phyloP scores from a whole-genome alignment of 1,140 invertebrate species.

The Mycetomoellerius zeteki region DNA sequence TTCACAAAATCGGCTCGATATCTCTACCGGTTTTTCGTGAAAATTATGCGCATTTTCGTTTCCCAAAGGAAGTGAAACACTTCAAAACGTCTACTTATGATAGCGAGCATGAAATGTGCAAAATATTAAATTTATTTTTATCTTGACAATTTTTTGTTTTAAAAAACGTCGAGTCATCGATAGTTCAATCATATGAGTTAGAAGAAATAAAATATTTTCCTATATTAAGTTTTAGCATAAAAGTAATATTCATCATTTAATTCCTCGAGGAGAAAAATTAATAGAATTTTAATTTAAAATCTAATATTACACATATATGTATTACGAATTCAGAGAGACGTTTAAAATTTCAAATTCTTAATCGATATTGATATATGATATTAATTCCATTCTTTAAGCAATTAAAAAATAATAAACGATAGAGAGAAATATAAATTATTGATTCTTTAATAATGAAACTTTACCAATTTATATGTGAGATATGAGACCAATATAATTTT shows the following conservation, averaged over 20 bases:
- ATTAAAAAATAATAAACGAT: background rate
- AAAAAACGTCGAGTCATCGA: background rate
- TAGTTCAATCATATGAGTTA: background rate
- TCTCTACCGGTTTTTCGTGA: constrained; percentile 35
- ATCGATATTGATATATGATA: background rate
- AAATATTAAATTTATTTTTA: background rate
- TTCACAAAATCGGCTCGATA: constrained; percentile 49
- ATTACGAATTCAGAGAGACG: background rate
- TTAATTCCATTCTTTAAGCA: background rate
- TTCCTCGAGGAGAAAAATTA: background rate
- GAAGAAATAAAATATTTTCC: background rate
- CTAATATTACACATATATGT: background rate
- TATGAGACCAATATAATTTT: background rate
- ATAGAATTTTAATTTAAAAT: background rate
- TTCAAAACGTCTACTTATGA: background rate
- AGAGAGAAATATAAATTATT: background rate
- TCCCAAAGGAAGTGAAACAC: background rate
- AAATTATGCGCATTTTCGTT: constrained; percentile 57
- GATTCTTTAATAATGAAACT: background rate
- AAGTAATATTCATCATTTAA: constrained; percentile 21
- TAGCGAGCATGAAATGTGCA: background rate
- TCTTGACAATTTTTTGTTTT: background rate
- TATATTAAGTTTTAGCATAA: background rate
- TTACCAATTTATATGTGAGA: background rate
- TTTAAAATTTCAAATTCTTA: background rate